phyloP scores from a whole-genome alignment of 2,797 vertebrate species.

The Streptopelia turtur region DNA sequence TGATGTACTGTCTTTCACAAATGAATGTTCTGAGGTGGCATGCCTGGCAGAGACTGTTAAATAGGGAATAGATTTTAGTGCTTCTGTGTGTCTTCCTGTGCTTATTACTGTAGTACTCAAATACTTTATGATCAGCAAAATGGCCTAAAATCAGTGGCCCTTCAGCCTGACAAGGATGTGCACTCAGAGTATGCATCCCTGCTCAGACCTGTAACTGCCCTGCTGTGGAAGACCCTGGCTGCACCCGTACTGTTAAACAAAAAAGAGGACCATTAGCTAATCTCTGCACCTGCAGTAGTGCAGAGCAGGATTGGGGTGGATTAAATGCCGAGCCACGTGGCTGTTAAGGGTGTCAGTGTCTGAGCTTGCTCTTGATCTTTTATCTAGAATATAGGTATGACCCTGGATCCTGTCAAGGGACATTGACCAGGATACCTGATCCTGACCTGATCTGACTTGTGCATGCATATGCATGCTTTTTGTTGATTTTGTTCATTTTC shows the following conservation, averaged over 20 bases:
- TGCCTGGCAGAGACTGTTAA: neutral
- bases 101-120: neutral
- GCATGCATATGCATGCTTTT: fast-evolving
- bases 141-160: neutral
- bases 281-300: neutral
- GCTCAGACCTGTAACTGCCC: neutral
- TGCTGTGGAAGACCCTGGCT: neutral
- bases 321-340: fast-evolving
- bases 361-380: neutral
- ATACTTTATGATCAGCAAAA: neutral
- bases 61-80: neutral
- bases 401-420: neutral
- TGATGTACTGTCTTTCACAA: neutral
- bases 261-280: neutral
- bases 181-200: neutral
- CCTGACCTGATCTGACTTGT: neutral
- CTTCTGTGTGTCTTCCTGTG: neutral
- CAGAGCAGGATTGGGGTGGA: neutral
- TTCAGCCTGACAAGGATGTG: neutral
- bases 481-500: neutral
- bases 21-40: neutral
- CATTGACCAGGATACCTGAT: neutral
- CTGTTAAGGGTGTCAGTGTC: too few relatives aligned
- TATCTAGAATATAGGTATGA: neutral
- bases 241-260: fast-evolving